Percentiles rank a stretch among this genome's conserved stretches.
These are phyloP conservation scores for Drosophila sp. DNA, from an alignment of 1,140 invertebrate species.

Conservation along the genomic window DNA sequence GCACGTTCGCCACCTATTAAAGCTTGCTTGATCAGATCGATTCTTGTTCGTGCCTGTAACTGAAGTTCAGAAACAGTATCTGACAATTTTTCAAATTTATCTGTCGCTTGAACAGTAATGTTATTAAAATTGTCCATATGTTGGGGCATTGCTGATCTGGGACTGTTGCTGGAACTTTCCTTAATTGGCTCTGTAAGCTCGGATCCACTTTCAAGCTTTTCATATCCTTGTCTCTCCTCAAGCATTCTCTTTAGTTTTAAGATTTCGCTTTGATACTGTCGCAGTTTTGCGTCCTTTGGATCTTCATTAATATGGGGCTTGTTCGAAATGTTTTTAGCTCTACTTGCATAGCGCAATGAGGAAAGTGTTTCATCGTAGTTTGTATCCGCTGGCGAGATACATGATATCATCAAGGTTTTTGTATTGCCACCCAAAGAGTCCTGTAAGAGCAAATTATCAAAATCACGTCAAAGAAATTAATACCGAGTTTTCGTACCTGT, in stretches of 20 bases:
- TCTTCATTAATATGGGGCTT: constrained; percentile 96
- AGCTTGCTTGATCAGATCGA: constrained; percentile 88
- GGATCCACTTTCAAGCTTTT: constrained; percentile 69
- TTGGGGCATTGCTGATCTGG: background rate
- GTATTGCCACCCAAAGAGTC: constrained; percentile 97
- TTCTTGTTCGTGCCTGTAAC: constrained; percentile 84
- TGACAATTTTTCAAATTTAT: constrained; percentile 8
- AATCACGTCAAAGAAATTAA: background rate
- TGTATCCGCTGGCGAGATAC: constrained; percentile 93
- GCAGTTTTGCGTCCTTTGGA: constrained; percentile 94
- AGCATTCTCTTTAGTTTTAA: constrained; percentile 89
- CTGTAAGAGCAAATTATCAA: constrained; percentile 74
- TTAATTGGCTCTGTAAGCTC: background rate
- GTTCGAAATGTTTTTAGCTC: constrained; percentile 97
- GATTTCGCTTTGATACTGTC: constrained; percentile 95
- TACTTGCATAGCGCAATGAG: constrained; percentile 93
- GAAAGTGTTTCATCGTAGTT: constrained; percentile 96
- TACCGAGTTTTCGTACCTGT: constrained; percentile 84
- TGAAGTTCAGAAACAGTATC: constrained; percentile 43
- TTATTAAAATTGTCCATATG: background rate
- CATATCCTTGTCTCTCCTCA: constrained; percentile 71
- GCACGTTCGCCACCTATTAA: constrained; percentile 92
- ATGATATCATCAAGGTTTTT: constrained; percentile 97
- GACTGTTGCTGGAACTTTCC: constrained; percentile 49
- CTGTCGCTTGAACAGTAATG: background rate